Evolutionary conservation across 2,113 vertebrate genomes (phyloP).

Genomic region (Gopherus evgoodei): DNA sequence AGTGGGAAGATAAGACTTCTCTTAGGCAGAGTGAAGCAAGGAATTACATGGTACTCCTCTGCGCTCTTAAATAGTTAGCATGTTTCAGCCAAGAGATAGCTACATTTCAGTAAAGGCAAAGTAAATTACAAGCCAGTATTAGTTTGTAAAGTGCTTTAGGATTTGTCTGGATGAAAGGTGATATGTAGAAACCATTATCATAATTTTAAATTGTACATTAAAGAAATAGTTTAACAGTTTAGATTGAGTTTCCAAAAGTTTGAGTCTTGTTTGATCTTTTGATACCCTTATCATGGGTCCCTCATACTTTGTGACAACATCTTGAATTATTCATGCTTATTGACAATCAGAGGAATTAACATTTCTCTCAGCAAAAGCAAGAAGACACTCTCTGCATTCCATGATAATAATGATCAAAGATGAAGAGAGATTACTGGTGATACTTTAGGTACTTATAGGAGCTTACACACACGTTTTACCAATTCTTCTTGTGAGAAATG

Average conservation of each 20-base stretch:
- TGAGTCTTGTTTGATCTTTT: neutral
- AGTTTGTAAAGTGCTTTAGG: neutral
- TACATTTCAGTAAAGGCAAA: accelerated
- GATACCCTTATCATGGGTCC: neutral
- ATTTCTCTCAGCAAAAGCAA: neutral
- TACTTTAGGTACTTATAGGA: neutral
- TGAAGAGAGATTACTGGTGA: accelerated
- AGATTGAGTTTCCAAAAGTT: neutral
- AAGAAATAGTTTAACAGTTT: neutral
- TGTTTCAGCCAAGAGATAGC: neutral
- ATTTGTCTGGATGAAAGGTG: neutral
- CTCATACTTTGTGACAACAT: neutral
- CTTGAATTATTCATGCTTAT: slow-evolving; percentile 22
- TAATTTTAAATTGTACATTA: accelerated
- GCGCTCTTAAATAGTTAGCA: neutral
- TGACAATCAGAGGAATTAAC: neutral
- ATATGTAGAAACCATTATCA: accelerated
- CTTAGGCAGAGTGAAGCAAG: neutral
- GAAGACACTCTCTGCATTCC: neutral
- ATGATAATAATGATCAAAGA: neutral
- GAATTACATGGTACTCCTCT: neutral
- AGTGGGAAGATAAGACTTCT: neutral
- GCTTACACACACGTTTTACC: neutral
- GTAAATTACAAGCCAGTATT: too few relatives aligned
- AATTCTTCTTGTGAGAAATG: neutral